These are phyloP conservation scores for Brevimyrus niger DNA, from an alignment of 2,113 vertebrate species.

Conservation along the genomic window DNA sequence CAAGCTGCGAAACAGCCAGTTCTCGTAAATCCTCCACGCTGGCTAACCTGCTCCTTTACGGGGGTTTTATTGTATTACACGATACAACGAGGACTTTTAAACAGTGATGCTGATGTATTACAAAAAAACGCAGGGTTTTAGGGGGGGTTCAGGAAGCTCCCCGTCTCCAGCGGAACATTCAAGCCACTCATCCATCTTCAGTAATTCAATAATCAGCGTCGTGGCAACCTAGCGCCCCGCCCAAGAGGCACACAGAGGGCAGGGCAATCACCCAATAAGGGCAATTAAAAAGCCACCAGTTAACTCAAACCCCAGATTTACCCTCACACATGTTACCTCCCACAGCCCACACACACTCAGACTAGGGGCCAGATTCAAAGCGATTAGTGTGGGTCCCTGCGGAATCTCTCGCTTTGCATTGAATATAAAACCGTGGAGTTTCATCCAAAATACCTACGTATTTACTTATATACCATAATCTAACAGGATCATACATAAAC, in stretches of 20 bases:
- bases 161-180: neutral
- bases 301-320: neutral
- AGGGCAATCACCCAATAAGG: neutral
- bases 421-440: neutral
- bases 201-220: neutral
- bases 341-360: neutral
- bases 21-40: neutral
- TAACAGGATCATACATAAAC: neutral
- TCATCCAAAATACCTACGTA: neutral
- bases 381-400: neutral
- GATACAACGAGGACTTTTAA: neutral
- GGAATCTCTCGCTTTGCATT: neutral
- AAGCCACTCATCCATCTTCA: neutral
- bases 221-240: neutral
- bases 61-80: neutral
- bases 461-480: neutral
- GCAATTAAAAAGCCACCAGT: neutral
- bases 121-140: neutral
- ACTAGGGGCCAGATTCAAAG: neutral
- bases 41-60: neutral
- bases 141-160: neutral
- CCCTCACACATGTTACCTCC: neutral
- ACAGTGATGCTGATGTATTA: neutral
- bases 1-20: neutral
- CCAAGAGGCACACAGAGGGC: neutral